phyloP scores from a whole-genome alignment of 2,888 invertebrate species.

The Oeneis ivallda region DNA sequence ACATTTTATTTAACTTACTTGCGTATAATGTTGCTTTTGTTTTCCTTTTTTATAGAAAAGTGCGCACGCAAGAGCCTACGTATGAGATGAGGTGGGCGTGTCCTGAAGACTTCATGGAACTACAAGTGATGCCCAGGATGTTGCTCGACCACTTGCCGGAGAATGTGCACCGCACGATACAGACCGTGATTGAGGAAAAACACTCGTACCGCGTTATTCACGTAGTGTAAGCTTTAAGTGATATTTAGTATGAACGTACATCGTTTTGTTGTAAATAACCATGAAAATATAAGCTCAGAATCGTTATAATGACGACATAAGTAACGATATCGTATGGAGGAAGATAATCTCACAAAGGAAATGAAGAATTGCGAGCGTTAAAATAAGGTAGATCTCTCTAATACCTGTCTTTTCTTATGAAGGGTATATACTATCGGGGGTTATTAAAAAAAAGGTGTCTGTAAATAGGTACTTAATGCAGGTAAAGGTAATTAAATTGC shows the following conservation, averaged over 20 bases:
- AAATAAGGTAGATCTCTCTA: neutral
- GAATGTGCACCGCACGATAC: constrained; percentile 86
- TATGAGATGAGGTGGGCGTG: constrained; percentile 91
- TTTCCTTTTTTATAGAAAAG: constrained; percentile 73
- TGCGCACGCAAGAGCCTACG: constrained; percentile 83
- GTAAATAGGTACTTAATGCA: neutral
- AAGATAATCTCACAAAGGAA: neutral
- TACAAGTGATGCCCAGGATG: constrained; percentile 93
- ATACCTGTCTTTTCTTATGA: neutral
- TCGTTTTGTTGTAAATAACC: neutral
- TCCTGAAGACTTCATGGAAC: constrained; percentile 89
- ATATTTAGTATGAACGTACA: constrained; percentile 8
- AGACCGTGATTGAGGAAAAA: constrained; percentile 82
- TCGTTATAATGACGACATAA: neutral
- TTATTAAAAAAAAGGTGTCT: neutral
- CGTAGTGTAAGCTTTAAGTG: constrained; percentile 39
- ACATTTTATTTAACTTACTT: neutral
- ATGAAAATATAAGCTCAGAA: neutral
- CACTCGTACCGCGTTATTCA: constrained; percentile 73
- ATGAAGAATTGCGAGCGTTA: neutral
- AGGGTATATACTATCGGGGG: neutral
- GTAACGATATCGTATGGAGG: neutral
- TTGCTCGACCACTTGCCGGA: constrained; percentile 92
- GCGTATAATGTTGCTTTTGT: neutral
- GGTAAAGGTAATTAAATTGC: neutral